Evolutionary conservation across 2,113 vertebrate genomes (phyloP).

Genomic region (Anguilla rostrata): DNA sequence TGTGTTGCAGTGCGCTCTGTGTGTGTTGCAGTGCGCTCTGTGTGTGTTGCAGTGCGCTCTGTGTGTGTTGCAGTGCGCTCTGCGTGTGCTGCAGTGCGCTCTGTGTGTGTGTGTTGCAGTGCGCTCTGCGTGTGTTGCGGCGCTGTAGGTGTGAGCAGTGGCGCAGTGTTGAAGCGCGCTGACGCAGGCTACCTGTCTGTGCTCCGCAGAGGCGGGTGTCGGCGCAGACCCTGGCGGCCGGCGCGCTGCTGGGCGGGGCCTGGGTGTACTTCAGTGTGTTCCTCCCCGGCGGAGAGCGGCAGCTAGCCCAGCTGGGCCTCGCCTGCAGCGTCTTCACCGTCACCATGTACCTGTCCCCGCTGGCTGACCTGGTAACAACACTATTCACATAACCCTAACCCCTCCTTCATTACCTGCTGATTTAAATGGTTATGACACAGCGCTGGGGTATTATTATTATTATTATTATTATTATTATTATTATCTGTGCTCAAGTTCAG

Average conservation of each 20-base stretch:
- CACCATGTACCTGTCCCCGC: slow-evolving; percentile 90
- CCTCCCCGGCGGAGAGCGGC: slow-evolving; percentile 46
- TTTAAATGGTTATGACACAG: background rate
- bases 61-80: too few species aligned
- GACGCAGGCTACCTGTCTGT: slow-evolving; percentile 3
- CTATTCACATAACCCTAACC: background rate
- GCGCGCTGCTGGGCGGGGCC: slow-evolving; percentile 58
- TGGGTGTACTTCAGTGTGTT: slow-evolving; percentile 78
- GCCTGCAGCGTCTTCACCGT: slow-evolving; percentile 88
- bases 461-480: background rate
- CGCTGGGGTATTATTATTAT: background rate
- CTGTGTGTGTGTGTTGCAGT: too few species aligned
- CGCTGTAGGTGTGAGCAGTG: background rate
- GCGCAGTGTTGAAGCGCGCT: background rate
- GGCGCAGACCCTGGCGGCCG: slow-evolving; percentile 61
- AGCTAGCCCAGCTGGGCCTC: slow-evolving; percentile 78
- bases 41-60: too few species aligned
- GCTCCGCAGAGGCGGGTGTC: slow-evolving; percentile 62
- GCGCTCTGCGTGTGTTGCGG: too few species aligned
- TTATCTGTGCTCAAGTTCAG: background rate
- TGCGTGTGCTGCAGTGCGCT: too few species aligned
- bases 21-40: too few species aligned
- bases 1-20: too few species aligned
- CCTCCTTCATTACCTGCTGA: background rate
- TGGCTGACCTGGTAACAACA: slow-evolving; percentile 60